phyloP scores from a whole-genome alignment of 2,797 vertebrate genomes.

The Discoglossus pictus region DNA sequence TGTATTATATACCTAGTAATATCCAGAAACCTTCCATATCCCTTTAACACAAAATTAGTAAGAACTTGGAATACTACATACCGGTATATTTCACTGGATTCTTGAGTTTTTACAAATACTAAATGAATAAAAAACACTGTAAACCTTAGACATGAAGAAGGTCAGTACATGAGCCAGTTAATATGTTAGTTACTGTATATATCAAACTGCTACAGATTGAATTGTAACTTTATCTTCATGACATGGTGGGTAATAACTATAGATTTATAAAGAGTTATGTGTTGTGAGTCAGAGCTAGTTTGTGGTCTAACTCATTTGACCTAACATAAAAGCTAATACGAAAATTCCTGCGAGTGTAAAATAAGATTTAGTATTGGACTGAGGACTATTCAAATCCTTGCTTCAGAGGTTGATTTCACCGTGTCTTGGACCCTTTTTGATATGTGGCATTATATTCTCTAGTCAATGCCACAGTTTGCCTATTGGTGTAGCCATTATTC shows the following conservation, averaged over 20 bases:
- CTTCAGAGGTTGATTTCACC: too few relatives aligned
- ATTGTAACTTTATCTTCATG: constrained; percentile 34
- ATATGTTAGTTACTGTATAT: constrained; percentile 29
- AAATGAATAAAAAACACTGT: constrained; percentile 24
- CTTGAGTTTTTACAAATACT: too few relatives aligned
- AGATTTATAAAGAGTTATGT: constrained; percentile 40
- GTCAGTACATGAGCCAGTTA: constrained; percentile 21
- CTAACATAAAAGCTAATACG: constrained; percentile 28
- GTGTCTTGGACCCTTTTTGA: too few relatives aligned
- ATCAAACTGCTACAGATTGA: constrained; percentile 35
- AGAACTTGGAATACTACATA: too few relatives aligned
- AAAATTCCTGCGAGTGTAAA: not conserved
- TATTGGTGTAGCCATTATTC: too few relatives aligned
- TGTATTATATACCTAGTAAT: too few relatives aligned
- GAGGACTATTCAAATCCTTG: not conserved
- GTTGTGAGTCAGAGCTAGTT: constrained; percentile 3
- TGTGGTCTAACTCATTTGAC: constrained; percentile 29
- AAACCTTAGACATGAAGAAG: constrained; percentile 29
- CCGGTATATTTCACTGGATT: too few relatives aligned
- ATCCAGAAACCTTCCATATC: too few relatives aligned
- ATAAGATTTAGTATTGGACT: not conserved
- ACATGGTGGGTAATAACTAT: constrained; percentile 43
- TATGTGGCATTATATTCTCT: too few relatives aligned
- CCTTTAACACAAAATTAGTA: too few relatives aligned
- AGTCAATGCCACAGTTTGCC: too few relatives aligned